Conservation (phyloP, 1,140 invertebrate species). For the Oncopodura yosiiana region DNA sequence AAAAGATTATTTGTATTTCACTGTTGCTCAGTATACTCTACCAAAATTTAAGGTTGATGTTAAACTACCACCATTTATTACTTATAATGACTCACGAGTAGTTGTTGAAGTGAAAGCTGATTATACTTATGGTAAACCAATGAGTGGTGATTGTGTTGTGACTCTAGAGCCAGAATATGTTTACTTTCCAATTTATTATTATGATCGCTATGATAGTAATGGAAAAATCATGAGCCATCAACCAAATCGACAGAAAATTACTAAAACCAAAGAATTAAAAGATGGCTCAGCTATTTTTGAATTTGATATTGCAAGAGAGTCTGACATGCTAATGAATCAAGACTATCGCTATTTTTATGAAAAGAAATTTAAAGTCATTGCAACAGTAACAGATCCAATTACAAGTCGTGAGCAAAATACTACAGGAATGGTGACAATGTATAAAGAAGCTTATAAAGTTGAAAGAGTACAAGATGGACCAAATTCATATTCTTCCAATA, state of each 20-base stretch:
- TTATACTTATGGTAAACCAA: slow-evolving; percentile 65
- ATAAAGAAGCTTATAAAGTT: slow-evolving; percentile 70
- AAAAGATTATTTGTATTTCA: no score
- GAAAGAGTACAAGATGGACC: slow-evolving; percentile 66
- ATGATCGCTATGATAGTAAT: background rate
- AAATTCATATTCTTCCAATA: no score
- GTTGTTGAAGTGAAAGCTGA: slow-evolving; percentile 66
- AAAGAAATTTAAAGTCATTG: background rate
- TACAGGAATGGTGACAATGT: slow-evolving; percentile 57
- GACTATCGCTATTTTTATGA: background rate
- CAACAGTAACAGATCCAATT: slow-evolving; percentile 63
- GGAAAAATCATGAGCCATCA: background rate
- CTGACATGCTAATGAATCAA: slow-evolving; percentile 49
- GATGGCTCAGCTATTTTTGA: slow-evolving; percentile 8
- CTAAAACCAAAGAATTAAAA: no score
- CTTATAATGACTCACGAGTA: slow-evolving; percentile 64
- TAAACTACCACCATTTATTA: slow-evolving; percentile 63
- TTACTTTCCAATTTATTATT: background rate
- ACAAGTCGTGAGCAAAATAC: slow-evolving; percentile 71
- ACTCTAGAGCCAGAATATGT: background rate
- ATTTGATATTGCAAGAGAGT: slow-evolving; percentile 62
- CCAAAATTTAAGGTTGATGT: slow-evolving; percentile 82
- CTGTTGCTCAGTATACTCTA: slow-evolving; percentile 80
- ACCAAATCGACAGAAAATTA: no score
- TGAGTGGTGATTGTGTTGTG: background rate